These are phyloP conservation scores for Globodera ellingtonae DNA, from an alignment of 1,140 invertebrate genomes.

Conservation along the genomic window DNA sequence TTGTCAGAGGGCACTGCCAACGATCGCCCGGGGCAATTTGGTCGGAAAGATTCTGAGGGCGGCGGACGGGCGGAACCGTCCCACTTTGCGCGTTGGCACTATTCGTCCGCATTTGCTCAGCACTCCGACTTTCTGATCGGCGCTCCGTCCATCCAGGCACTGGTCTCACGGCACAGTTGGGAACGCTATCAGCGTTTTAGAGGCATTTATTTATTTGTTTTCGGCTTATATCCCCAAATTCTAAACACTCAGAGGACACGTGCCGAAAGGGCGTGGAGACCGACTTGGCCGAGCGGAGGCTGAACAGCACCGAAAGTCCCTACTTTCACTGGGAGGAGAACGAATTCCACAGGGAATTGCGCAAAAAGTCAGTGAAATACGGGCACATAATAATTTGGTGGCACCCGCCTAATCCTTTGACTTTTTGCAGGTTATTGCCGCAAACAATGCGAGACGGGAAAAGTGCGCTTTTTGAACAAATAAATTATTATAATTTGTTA, in stretches of 20 bases:
- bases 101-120: neutral
- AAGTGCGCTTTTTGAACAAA: neutral
- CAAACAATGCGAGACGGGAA: neutral
- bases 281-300: slow-evolving; percentile 19
- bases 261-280: slow-evolving; percentile 13
- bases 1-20: too few relatives aligned
- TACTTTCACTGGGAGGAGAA: slow-evolving; percentile 30
- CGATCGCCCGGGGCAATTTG: neutral
- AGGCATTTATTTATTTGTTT: neutral
- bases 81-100: neutral
- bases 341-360: slow-evolving; percentile 23
- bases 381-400: neutral
- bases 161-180: slow-evolving; percentile 23
- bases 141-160: slow-evolving; percentile 21
- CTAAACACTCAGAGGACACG: slow-evolving; percentile 5
- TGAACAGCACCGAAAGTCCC: slow-evolving; percentile 26
- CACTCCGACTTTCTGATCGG: neutral
- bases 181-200: slow-evolving; percentile 6
- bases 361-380: slow-evolving; percentile 8
- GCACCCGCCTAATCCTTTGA: neutral
- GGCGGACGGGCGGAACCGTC: slow-evolving; percentile 3
- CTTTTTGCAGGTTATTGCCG: neutral
- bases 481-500: too few relatives aligned
- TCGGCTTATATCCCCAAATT: neutral
- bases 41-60: neutral